Conservation (phyloP, 1,140 invertebrate species). For the Rhagoletis zephyria region DNA sequence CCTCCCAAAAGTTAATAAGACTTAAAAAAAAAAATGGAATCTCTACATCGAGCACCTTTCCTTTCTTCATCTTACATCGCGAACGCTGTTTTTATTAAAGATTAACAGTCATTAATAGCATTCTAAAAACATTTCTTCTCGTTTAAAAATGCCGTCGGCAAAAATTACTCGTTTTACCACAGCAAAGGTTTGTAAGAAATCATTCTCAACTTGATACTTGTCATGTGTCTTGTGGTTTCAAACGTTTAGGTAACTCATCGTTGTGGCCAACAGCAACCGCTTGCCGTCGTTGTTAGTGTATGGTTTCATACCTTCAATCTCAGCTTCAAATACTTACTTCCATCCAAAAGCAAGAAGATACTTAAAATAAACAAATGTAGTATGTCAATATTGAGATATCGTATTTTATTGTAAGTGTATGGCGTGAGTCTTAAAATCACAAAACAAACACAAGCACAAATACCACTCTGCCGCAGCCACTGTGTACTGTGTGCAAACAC, state of each 20-base stretch:
- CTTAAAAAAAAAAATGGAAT: too few species aligned
- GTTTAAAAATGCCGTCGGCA: not conserved
- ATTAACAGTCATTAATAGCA: not conserved
- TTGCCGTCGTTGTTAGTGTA: not conserved
- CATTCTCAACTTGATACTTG: too few species aligned
- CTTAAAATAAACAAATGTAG: slow-evolving; percentile 17
- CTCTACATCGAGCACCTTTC: too few species aligned
- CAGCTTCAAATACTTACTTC: not conserved
- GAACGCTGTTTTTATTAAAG: too few species aligned
- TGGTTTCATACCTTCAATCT: not conserved
- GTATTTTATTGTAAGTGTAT: slow-evolving; percentile 23
- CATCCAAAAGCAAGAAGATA: not conserved
- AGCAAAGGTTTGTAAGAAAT: too few species aligned
- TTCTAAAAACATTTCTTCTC: not conserved
- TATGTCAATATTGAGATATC: slow-evolving; percentile 35
- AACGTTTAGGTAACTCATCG: slow-evolving; percentile 8
- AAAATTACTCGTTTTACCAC: not conserved
- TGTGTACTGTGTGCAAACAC: not conserved
- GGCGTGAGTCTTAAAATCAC: not conserved
- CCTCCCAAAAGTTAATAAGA: too few species aligned
- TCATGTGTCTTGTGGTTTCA: not conserved
- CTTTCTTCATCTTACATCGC: too few species aligned
- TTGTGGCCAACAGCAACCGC: not conserved
- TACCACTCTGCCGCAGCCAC: not conserved
- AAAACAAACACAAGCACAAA: not conserved